Evolutionary conservation across 1,140 invertebrate genomes (phyloP), one percentile per base, ranked within the genome.

Genomic region (Tetragnatha versicolor): DNA sequence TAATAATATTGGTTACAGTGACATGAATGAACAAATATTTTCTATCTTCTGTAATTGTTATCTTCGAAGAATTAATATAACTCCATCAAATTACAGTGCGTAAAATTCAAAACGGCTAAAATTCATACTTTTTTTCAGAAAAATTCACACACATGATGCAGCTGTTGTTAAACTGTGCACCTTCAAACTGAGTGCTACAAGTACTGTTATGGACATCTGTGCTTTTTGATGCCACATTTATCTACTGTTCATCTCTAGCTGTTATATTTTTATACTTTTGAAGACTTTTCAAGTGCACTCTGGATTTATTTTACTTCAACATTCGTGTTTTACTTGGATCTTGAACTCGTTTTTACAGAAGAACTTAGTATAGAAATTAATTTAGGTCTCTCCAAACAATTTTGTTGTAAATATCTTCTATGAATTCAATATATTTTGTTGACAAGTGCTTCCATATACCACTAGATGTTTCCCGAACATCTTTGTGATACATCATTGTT

Each of bases 101-200:
- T n/a, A n/a, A n/a, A n/a, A n/a, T n/a, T n/a, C n/a, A n/a, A n/a
- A n/a, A n/a, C 25, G 17, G 3, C 5, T 51, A 20, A 53, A 33
- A 12, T 35, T 55, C 17, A 37, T 17, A 66, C 61, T 79, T 45
- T 39, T 27, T 66, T 65, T 55, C 27, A 79, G 76, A 79, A 79
- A 79, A 79, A 42, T 60, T 79, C 14, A 79, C 76, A 47, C 76
- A 37, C 49, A 14, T 79, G 49, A 27, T 69, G 29, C 76, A 79
- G 65, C 42, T 79, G 14, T 9, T 69, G 33, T 29, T 79, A 35
- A 69, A 79, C 33, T 79, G 76, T 45, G 76, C 76, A n/a, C 65
- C 76, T 22, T 27, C 76, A 35, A 53, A 69, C 27, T 60, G 55
- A 53, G 25, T 47, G 22, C 3, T 47, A 14, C 20, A 61, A 61